A percentile compares a stretch with the other conserved stretches of the same genome.
Conservation (phyloP, 2,797 vertebrate genomes). For the Melanotaenia pygmaea region DNA sequence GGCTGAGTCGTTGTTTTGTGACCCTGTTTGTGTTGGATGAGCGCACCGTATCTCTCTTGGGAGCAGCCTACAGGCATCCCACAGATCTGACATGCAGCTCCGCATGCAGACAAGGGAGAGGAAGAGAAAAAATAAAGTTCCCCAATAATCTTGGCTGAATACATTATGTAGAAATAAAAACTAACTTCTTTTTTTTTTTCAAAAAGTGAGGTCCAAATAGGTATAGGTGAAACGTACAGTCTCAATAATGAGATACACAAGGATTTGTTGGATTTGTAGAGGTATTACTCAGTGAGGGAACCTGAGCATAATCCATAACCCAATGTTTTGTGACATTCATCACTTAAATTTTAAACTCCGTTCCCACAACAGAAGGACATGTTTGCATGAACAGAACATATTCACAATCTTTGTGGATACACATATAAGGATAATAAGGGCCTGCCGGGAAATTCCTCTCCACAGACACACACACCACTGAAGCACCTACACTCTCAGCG, state of each 20-base stretch:
- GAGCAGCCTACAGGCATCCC: slow-evolving; percentile 84
- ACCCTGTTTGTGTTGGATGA: slow-evolving; percentile 85
- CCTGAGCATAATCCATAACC: slow-evolving; percentile 10
- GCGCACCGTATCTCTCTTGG: slow-evolving; percentile 74
- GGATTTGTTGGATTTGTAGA: slow-evolving; percentile 25
- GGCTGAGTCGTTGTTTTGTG: slow-evolving; percentile 77
- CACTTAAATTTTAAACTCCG: slow-evolving; percentile 24
- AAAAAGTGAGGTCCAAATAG: slow-evolving; percentile 69
- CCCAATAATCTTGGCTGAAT: slow-evolving; percentile 79
- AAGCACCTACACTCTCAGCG: slow-evolving; percentile 70
- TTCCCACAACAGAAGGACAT: slow-evolving; percentile 22
- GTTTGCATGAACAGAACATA: slow-evolving; percentile 52
- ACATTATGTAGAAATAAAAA: slow-evolving; percentile 76
- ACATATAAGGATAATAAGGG: slow-evolving; percentile 26
- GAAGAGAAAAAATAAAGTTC: slow-evolving; percentile 64
- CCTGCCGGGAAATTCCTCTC: slow-evolving; percentile 37
- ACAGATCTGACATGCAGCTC: slow-evolving; percentile 82
- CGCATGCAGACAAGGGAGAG: slow-evolving; percentile 58
- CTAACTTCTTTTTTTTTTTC: slow-evolving; percentile 67
- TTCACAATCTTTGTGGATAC: slow-evolving; percentile 61
- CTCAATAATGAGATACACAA: slow-evolving; percentile 15
- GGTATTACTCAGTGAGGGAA: slow-evolving; percentile 14
- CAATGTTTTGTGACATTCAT: slow-evolving; percentile 34
- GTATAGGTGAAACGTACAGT: slow-evolving; percentile 49
- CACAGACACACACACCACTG: slow-evolving; percentile 32